Conservation (phyloP, 2,113 vertebrate genomes). For the Tichodroma muraria region DNA sequence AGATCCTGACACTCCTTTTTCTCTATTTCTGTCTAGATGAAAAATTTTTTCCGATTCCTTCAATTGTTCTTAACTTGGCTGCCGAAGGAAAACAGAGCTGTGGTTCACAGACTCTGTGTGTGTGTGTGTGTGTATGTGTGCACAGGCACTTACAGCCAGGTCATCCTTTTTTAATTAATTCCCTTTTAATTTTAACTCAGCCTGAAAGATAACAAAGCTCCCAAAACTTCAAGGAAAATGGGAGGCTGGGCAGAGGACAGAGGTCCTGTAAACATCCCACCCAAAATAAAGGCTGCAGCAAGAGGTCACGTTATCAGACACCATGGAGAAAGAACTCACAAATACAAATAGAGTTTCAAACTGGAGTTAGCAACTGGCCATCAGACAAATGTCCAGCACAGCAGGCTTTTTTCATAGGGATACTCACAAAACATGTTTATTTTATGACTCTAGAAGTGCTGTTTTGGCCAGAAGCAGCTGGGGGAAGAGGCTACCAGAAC, state of each 20-base stretch:
- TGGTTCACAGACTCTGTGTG: not conserved
- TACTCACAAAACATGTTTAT: not conserved
- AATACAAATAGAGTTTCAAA: not conserved
- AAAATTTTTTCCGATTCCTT: constrained; percentile 40
- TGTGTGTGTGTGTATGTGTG: not conserved
- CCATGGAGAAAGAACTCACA: not conserved
- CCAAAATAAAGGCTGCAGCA: not conserved
- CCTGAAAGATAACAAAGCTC: not conserved
- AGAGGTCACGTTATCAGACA: not conserved
- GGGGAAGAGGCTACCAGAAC: not conserved
- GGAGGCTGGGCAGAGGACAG: not conserved
- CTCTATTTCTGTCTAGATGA: constrained; percentile 20
- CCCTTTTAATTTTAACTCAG: not conserved
- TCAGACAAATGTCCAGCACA: not conserved
- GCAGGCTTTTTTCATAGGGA: not conserved
- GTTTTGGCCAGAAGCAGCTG: not conserved
- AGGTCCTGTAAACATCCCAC: not conserved
- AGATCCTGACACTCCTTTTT: not conserved
- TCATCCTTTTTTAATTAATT: not conserved
- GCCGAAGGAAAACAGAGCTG: not conserved
- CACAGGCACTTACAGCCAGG: rapidly evolving
- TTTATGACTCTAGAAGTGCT: not conserved
- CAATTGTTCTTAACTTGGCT: constrained; percentile 16
- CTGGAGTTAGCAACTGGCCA: not conserved
- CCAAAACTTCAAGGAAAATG: not conserved